These are phyloP conservation scores for Pelodiscus sinensis DNA, from an alignment of 2,113 vertebrate genomes.

Conservation along the genomic window DNA sequence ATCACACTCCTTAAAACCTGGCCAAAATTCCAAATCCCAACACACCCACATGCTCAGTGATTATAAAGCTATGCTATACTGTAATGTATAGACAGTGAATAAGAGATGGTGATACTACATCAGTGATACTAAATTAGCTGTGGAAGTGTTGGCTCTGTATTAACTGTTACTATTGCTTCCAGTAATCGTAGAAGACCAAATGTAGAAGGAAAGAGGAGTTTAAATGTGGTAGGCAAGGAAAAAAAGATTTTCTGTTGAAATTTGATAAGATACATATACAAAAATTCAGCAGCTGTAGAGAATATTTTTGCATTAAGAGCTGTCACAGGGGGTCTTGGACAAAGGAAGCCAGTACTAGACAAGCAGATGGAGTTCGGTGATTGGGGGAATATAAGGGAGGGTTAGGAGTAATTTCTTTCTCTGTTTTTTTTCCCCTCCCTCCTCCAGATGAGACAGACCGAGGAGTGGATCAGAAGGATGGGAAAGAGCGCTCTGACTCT, in stretches of 20 bases:
- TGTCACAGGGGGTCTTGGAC: background rate
- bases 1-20: background rate
- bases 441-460: conserved; percentile 81
- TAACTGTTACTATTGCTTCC: background rate
- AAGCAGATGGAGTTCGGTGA: background rate
- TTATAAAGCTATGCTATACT: background rate
- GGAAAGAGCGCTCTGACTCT: conserved; percentile 77
- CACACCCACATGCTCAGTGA: background rate
- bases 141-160: background rate
- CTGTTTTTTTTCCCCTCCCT: background rate
- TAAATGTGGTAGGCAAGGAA: background rate
- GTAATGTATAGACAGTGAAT: background rate
- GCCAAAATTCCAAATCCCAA: background rate
- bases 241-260: background rate
- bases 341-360: background rate
- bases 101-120: background rate
- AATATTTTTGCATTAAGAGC: background rate
- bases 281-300: background rate
- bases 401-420: conserved; percentile 1
- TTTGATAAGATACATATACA: background rate
- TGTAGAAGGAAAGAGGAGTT: background rate
- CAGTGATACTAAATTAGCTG: background rate
- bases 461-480: conserved; percentile 93
- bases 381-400: background rate
- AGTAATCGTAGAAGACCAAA: background rate